Evolutionary conservation across 2,797 vertebrate species (phyloP).

Genomic region (Premnoplex brunnescens): DNA sequence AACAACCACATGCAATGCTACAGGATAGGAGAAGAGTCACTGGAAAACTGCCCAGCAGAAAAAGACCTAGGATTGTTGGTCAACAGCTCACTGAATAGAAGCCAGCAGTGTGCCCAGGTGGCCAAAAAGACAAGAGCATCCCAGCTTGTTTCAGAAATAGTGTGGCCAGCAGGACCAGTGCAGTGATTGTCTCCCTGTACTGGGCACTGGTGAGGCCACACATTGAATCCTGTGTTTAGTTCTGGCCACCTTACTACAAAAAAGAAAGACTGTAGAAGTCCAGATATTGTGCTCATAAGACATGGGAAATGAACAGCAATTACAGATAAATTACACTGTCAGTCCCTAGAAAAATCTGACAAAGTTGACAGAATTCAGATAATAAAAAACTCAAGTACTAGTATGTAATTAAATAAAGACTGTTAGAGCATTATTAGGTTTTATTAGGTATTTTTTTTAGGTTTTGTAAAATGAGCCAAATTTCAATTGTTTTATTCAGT

Average conservation of each 20-base stretch:
- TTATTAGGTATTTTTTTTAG: neutral
- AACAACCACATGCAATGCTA: neutral
- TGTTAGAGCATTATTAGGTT: neutral
- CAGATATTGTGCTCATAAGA: neutral
- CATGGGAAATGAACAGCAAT: neutral
- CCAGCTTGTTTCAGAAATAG: too few relatives aligned
- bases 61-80: neutral
- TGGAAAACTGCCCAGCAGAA: neutral
- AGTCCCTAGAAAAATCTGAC: neutral
- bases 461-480: neutral
- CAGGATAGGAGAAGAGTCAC: neutral
- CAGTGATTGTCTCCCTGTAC: neutral
- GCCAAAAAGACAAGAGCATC: neutral
- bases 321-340: neutral
- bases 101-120: neutral
- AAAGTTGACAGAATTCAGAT: neutral
- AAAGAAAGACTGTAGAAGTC: neutral
- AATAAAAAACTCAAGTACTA: neutral
- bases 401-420: neutral
- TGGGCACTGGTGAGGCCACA: neutral
- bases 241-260: neutral
- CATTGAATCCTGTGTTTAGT: neutral
- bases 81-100: neutral
- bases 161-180: neutral
- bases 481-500: neutral